Evolutionary conservation across 2,888 invertebrate genomes (phyloP).

Genomic region (Caenorhabditis sinica): DNA sequence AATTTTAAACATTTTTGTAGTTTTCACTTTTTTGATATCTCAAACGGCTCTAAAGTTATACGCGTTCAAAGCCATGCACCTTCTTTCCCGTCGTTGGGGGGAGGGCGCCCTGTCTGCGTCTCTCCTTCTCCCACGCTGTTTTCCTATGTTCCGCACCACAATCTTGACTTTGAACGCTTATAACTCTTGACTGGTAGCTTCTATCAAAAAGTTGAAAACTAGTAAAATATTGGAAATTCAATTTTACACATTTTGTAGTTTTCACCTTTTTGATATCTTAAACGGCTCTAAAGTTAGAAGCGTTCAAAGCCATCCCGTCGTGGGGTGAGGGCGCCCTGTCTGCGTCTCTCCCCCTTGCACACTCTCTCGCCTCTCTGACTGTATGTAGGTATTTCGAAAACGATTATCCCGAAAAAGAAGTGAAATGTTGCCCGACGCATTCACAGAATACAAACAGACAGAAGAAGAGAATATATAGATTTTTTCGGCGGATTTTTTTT

Average conservation of each 20-base stretch:
- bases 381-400: conserved; percentile 22
- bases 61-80: too few relatives aligned
- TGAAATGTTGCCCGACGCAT: conserved; percentile 34
- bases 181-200: too few relatives aligned
- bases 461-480: conserved; percentile 11
- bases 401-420: conserved; percentile 39
- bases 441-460: not conserved
- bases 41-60: too few relatives aligned
- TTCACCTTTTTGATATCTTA: too few relatives aligned
- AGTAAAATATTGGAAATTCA: too few relatives aligned
- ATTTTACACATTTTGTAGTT: too few relatives aligned
- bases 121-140: not conserved
- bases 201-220: too few relatives aligned
- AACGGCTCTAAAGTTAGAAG: too few relatives aligned
- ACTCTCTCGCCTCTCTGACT: not conserved
- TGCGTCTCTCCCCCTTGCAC: conserved; percentile 7
- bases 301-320: too few relatives aligned
- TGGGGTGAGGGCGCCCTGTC: conserved; percentile 4
- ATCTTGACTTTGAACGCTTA: not conserved
- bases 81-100: too few relatives aligned
- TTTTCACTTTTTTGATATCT: too few relatives aligned
- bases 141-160: conserved; percentile 9
- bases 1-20: too few relatives aligned
- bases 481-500: conserved; percentile 21
- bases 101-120: conserved; percentile 22